Percentiles rank a stretch among this genome's conserved stretches.
Conservation (phyloP, 2,888 invertebrate genomes). For the Stegana nigrithorax region DNA sequence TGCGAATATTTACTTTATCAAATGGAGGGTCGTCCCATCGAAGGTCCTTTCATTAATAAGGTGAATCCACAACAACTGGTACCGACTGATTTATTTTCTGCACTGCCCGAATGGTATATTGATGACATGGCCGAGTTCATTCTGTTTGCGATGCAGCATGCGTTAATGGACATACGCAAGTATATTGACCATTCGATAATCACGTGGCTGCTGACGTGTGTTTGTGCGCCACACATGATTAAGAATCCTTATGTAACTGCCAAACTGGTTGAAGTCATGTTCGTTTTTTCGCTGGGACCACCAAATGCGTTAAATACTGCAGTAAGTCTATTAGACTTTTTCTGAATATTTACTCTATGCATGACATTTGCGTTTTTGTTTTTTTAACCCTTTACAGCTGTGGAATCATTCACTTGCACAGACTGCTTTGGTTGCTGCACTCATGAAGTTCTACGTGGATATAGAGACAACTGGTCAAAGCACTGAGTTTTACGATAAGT, state of each 20-base stretch:
- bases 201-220: conserved; percentile 88
- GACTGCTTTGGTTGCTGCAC: conserved; percentile 83
- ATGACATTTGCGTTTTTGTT: conserved; percentile 66
- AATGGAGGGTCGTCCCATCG: conserved; percentile 72
- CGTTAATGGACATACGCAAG: conserved; percentile 76
- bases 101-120: conserved; percentile 96
- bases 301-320: conserved; percentile 68
- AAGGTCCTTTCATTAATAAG: conserved; percentile 69
- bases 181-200: conserved; percentile 86
- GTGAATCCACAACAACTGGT: conserved; percentile 73
- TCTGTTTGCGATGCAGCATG: conserved; percentile 88
- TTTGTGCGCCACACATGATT: conserved; percentile 90
- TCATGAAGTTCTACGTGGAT: conserved; percentile 99
- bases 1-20: conserved; percentile 81
- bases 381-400: conserved; percentile 73
- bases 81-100: conserved; percentile 82
- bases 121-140: conserved; percentile 98
- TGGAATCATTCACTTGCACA: conserved; percentile 90
- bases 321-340: conserved; percentile 44
- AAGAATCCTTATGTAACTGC: conserved; percentile 97
- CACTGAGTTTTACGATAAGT: conserved; percentile 99
- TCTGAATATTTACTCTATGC: background rate
- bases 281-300: conserved; percentile 80
- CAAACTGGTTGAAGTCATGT: conserved; percentile 92
- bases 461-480: conserved; percentile 97